Evolutionary conservation across 2,888 invertebrate species (phyloP).

Genomic region (Arctia plantaginis): DNA sequence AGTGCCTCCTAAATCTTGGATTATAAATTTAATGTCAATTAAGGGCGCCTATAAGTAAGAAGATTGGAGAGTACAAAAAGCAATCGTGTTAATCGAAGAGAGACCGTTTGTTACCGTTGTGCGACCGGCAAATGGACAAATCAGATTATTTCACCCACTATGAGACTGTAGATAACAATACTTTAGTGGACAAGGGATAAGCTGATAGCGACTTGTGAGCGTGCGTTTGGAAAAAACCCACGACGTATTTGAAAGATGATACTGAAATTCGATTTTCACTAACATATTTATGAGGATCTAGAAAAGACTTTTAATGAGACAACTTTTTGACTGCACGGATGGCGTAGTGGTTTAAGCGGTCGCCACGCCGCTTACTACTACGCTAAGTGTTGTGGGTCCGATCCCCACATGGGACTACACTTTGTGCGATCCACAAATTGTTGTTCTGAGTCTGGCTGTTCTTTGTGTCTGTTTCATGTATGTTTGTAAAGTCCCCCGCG

Average conservation of each 20-base stretch:
- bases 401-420: too few species aligned
- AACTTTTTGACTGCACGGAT: too few species aligned
- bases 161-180: constrained; percentile 81
- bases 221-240: background rate
- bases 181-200: constrained; percentile 48
- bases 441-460: too few species aligned
- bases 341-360: too few species aligned
- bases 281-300: background rate
- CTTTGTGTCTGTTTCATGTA: too few species aligned
- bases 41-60: constrained; percentile 59
- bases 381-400: too few species aligned
- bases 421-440: too few species aligned
- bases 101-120: constrained; percentile 75
- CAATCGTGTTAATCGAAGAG: constrained; percentile 83
- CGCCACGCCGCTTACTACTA: too few species aligned
- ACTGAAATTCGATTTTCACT: background rate
- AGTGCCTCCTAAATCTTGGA: constrained; percentile 39
- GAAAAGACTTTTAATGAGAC: background rate
- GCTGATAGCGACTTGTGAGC: constrained; percentile 24
- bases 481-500: too few species aligned
- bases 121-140: constrained; percentile 85
- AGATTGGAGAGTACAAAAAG: constrained; percentile 73
- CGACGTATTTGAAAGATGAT: background rate
- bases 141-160: constrained; percentile 86
- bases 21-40: constrained; percentile 58